Percentiles rank a stretch among this genome's conserved stretches.
phyloP scores from a whole-genome alignment of 2,888 invertebrate species.

The Epistrophe grossulariae region DNA sequence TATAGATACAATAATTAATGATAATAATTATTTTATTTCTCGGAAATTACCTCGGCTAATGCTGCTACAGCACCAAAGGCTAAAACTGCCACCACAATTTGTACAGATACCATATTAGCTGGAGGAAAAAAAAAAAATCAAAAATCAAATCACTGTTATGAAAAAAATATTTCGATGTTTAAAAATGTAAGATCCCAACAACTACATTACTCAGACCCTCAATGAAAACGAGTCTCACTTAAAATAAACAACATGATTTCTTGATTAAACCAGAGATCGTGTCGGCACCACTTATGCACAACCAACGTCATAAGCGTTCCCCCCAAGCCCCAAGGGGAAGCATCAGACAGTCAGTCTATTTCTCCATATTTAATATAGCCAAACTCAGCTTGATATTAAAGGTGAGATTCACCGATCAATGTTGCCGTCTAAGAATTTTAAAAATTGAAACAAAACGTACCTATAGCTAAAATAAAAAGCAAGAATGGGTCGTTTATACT shows the following conservation, averaged over 20 bases:
- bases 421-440: neutral
- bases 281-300: conserved; percentile 46
- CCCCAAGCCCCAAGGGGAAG: conserved; percentile 20
- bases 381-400: conserved; percentile 42
- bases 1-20: neutral
- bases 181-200: neutral
- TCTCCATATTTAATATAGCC: neutral
- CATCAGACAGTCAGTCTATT: conserved; percentile 36
- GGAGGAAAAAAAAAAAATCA: conserved; percentile 25
- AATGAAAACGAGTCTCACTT: conserved; percentile 65
- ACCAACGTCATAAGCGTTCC: conserved; percentile 50
- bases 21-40: neutral
- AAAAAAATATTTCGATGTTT: conserved; percentile 38
- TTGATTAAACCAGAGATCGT: conserved; percentile 26
- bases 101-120: conserved; percentile 57
- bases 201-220: conserved; percentile 4
- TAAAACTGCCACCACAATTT: conserved; percentile 71
- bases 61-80: conserved; percentile 78
- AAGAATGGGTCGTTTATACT: too few relatives aligned
- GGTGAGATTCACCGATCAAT: conserved; percentile 51
- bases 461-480: too few relatives aligned
- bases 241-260: conserved; percentile 37
- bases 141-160: neutral
- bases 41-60: conserved; percentile 79
- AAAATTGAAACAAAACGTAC: neutral